These are phyloP conservation scores for Naja naja DNA, from an alignment of 2,113 vertebrate species.

Conservation along the genomic window DNA sequence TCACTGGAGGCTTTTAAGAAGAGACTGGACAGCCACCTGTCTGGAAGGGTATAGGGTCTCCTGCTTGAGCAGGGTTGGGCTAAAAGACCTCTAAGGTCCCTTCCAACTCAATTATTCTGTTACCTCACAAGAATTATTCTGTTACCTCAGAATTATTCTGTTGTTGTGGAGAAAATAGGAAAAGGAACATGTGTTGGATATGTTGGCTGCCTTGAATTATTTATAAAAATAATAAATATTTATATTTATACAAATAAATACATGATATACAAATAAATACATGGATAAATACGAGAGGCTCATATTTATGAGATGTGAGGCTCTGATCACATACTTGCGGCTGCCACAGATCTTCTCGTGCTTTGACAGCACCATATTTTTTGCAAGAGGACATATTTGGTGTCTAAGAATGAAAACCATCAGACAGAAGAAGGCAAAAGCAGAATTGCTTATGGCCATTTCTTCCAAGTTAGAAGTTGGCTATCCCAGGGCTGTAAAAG, in stretches of 20 bases:
- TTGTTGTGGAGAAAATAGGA: not conserved
- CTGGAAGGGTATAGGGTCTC: not conserved
- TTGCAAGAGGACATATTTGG: not conserved
- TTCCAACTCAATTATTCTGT: not conserved
- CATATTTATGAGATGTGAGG: not conserved
- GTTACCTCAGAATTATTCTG: not conserved
- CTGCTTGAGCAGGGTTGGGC: not conserved
- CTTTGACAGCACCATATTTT: not conserved
- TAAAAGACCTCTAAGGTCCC: not conserved
- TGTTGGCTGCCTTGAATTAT: not conserved
- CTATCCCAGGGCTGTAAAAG: conserved; percentile 1
- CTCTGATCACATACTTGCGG: not conserved
- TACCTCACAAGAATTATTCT: not conserved
- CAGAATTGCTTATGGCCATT: not conserved
- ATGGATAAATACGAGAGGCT: not conserved
- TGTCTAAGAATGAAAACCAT: not conserved
- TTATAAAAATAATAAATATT: not conserved
- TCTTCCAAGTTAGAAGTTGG: not conserved
- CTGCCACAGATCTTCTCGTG: not conserved
- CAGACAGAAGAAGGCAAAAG: not conserved
- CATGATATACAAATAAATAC: not conserved
- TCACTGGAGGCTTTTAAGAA: not conserved
- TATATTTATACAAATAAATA: no score
- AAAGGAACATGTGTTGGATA: not conserved
- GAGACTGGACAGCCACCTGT: not conserved